Conservation (phyloP, 2,797 vertebrate species). For the Poeciliopsis turneri region DNA sequence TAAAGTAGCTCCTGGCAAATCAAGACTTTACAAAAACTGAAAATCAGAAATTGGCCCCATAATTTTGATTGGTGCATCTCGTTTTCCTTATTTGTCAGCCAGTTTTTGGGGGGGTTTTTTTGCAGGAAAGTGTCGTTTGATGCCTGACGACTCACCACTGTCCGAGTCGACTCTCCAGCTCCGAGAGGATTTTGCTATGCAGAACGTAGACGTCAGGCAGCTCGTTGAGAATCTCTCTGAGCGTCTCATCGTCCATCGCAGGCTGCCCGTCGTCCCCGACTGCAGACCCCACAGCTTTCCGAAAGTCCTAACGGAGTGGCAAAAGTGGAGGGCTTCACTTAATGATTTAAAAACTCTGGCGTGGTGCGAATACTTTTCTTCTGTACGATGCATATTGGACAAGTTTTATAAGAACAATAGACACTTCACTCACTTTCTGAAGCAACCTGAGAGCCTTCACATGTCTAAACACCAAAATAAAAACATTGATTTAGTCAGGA, state of each 20-base stretch:
- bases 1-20: background rate
- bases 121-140: background rate
- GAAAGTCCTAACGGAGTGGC: slow-evolving; percentile 81
- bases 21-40: background rate
- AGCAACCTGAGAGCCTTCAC: slow-evolving; percentile 89
- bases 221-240: slow-evolving; percentile 87
- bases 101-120: accelerated
- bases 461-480: slow-evolving; percentile 83
- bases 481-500: background rate
- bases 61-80: background rate
- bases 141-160: slow-evolving; percentile 81
- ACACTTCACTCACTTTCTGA: slow-evolving; percentile 80
- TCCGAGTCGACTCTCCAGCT: slow-evolving; percentile 86
- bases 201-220: slow-evolving; percentile 88
- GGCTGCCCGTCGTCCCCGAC: slow-evolving; percentile 79
- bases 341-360: background rate
- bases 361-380: background rate
- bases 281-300: slow-evolving; percentile 78
- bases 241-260: slow-evolving; percentile 80
- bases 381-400: background rate
- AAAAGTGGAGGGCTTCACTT: background rate
- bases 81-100: background rate
- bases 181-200: slow-evolving; percentile 86
- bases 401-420: background rate
- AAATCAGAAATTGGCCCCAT: background rate